phyloP scores from a whole-genome alignment of 2,113 vertebrate species.

The Strigops habroptila region DNA sequence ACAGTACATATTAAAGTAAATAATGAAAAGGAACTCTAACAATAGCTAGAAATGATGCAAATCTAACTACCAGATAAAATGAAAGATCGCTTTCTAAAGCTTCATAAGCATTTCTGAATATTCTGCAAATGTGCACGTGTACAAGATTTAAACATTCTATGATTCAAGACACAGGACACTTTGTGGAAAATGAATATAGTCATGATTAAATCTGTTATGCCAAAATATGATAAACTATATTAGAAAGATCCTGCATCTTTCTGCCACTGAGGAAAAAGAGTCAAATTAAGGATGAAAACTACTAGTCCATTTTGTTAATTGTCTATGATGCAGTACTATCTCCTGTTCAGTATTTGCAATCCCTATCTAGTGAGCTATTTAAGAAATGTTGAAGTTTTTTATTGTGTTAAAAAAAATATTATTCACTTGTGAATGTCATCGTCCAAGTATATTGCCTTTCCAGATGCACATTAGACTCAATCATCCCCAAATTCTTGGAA shows the following conservation, averaged over 20 bases:
- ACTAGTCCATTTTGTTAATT: background rate
- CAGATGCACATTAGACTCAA: background rate
- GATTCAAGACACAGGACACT: background rate
- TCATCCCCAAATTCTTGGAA: background rate
- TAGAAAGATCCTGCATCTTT: background rate
- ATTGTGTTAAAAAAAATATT: background rate
- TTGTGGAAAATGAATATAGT: background rate
- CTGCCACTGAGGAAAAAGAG: background rate
- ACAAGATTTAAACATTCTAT: background rate
- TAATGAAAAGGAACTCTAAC: background rate
- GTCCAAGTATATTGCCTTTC: background rate
- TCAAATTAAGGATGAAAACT: conserved; percentile 1
- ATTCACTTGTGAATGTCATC: background rate
- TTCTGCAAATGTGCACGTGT: background rate
- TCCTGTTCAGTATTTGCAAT: background rate
- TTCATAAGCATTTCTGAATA: background rate
- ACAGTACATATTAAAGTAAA: background rate
- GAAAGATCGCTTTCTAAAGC: background rate
- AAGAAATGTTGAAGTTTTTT: background rate
- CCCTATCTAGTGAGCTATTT: background rate
- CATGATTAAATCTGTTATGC: background rate
- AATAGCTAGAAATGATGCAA: background rate
- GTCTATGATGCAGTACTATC: background rate
- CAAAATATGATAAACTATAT: background rate
- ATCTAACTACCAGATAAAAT: background rate